Evolutionary conservation across 37 sponge, comb jelly and placozoan species (phyloP), one percentile per base, ranked within the genome.

Genomic region (Bolinopsis microptera): DNA sequence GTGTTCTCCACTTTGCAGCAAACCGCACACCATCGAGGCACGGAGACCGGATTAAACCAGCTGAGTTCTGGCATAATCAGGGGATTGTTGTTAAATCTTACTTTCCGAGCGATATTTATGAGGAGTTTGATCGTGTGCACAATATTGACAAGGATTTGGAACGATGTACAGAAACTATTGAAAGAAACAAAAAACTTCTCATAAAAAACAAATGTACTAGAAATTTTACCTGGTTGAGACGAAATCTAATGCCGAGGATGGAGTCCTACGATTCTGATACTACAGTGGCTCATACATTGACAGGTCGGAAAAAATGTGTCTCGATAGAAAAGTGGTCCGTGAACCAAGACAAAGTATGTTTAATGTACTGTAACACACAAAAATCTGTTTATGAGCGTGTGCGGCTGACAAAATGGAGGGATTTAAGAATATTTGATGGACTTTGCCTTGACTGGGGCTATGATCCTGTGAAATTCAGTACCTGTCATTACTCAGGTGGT

Each of bases 181-280:
- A 13, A 18, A 36, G 35, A 2, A 77, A 77, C 80, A 77, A 32
- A 77, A 36, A 31, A 34, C 2, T 77, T 34, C 13, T 77, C 1
- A 35, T 0, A 16, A 31, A 32, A 36, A 77, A 77, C 18, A 77
- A 77, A 13, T 77, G 80, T 77, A 34, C 36, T 1, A 27, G 80
- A 32, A 18, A 77, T 36, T 77, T 33, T 77, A 36, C 21, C 21
- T 86, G 90, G 90, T 39, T 86, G n/a, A 38, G 90, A 27, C 9
- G 61, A 38, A 86, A 38, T 86, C 30, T 86, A 13, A 86, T 86
- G 90, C 41, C 90, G 2, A 39, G 30, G 1, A 38, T 86, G 37
- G 90, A 86, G 0, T 86, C 90, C 3, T 86, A 25, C 39, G 90
- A 86, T 23, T 9, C 30, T 1, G 90, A 86, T 5, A 86, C 90